Conservation (phyloP, 1,140 invertebrate species). For the Contarinia nasturtii region DNA sequence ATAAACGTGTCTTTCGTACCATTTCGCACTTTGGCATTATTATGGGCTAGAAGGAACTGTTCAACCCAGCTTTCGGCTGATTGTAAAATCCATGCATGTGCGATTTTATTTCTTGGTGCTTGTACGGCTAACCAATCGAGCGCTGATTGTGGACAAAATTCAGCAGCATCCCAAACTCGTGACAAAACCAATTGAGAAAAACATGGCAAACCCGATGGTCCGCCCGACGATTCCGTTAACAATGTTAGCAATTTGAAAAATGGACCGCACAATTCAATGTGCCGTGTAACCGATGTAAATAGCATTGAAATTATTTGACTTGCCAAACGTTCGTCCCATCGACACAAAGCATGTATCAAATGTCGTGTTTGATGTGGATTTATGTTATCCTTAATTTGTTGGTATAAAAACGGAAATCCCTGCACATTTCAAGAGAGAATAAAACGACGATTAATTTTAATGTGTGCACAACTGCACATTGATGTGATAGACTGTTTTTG, state of each 20-base stretch:
- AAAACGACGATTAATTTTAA: conserved; percentile 3
- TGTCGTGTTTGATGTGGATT: conserved; percentile 82
- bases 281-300: conserved; percentile 73
- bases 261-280: conserved; percentile 68
- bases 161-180: conserved; percentile 77
- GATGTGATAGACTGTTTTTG: not conserved
- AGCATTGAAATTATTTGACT: conserved; percentile 73
- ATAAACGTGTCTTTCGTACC: conserved; percentile 29
- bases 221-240: conserved; percentile 54
- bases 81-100: conserved; percentile 72
- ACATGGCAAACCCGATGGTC: conserved; percentile 59
- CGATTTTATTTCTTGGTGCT: conserved; percentile 71
- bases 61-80: conserved; percentile 79
- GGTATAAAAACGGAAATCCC: conserved; percentile 83
- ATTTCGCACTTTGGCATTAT: conserved; percentile 66
- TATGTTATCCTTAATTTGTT: conserved; percentile 83
- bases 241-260: conserved; percentile 80
- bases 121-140: conserved; percentile 79
- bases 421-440: conserved; percentile 24
- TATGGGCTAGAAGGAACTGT: conserved; percentile 68
- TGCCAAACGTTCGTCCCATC: conserved; percentile 74
- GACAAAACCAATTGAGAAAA: conserved; percentile 75
- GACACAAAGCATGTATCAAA: conserved; percentile 75
- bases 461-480: not conserved
- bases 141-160: conserved; percentile 73